Evolutionary conservation across 2,797 vertebrate species (phyloP).

Genomic region (Brotula barbata): DNA sequence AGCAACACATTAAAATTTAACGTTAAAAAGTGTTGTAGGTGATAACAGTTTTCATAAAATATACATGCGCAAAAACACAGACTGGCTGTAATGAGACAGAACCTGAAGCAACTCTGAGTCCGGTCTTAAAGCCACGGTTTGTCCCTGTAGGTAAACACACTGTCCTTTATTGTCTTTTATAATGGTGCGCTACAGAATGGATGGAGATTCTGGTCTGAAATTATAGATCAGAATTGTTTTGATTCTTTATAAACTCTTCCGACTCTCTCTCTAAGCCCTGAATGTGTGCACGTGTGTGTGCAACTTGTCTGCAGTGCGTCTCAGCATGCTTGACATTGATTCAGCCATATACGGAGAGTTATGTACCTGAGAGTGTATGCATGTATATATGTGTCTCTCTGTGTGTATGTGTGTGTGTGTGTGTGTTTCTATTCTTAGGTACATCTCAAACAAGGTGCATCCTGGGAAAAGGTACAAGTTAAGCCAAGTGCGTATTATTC

Average conservation of each 20-base stretch:
- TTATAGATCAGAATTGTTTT: too few relatives aligned
- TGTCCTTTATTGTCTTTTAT: too few relatives aligned
- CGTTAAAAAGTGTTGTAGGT: too few relatives aligned
- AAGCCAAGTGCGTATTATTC: slow-evolving; percentile 61
- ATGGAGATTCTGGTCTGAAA: too few relatives aligned
- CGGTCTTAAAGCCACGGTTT: too few relatives aligned
- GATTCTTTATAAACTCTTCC: too few relatives aligned
- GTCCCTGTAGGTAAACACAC: too few relatives aligned
- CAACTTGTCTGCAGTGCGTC: slow-evolving; percentile 52
- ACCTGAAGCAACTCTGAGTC: neutral
- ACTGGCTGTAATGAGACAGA: slow-evolving; percentile 40
- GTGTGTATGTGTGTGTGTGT: neutral
- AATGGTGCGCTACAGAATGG: too few relatives aligned
- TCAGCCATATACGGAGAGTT: slow-evolving; percentile 59
- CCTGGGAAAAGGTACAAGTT: slow-evolving; percentile 70
- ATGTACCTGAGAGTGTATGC: slow-evolving; percentile 19
- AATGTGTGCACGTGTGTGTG: slow-evolving; percentile 34
- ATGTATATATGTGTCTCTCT: neutral
- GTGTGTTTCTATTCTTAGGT: slow-evolving; percentile 65
- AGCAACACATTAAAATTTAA: too few relatives aligned
- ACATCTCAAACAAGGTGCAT: slow-evolving; percentile 67
- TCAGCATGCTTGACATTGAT: slow-evolving; percentile 60
- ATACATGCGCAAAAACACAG: neutral
- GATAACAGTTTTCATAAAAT: too few relatives aligned
- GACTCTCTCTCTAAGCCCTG: too few relatives aligned